These are phyloP conservation scores for Ploceus nigricollis DNA, from an alignment of 2,113 vertebrate species.

Conservation along the genomic window DNA sequence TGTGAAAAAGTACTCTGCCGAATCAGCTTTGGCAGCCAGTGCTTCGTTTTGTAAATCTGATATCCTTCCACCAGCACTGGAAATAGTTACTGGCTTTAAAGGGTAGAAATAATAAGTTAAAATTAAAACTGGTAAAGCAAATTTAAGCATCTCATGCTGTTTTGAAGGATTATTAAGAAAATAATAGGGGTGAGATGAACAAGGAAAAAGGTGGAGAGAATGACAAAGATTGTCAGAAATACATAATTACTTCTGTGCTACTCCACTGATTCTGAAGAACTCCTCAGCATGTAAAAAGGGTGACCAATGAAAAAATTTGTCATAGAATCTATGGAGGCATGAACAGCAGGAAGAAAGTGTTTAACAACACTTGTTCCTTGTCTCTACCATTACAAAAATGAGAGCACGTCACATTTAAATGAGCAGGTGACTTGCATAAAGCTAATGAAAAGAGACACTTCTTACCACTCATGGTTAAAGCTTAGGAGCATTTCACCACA, in stretches of 20 bases:
- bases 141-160: background rate
- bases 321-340: background rate
- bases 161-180: background rate
- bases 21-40: background rate
- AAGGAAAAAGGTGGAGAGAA: background rate
- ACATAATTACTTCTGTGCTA: background rate
- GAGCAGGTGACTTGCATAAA: background rate
- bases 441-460: background rate
- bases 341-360: background rate
- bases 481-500: background rate
- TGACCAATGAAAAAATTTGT: background rate
- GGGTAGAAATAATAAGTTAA: background rate
- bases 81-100: background rate
- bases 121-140: background rate
- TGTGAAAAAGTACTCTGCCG: background rate
- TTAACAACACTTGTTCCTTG: background rate
- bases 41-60: background rate
- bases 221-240: background rate
- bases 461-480: background rate
- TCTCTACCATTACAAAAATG: background rate
- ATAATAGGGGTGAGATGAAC: background rate
- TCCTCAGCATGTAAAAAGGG: background rate
- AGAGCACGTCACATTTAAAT: accelerated
- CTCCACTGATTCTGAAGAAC: background rate
- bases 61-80: accelerated